Percentiles rank a stretch among this genome's conserved stretches.
Evolutionary conservation across 2,113 vertebrate genomes (phyloP).

Genomic region (Poeciliopsis retropinna): DNA sequence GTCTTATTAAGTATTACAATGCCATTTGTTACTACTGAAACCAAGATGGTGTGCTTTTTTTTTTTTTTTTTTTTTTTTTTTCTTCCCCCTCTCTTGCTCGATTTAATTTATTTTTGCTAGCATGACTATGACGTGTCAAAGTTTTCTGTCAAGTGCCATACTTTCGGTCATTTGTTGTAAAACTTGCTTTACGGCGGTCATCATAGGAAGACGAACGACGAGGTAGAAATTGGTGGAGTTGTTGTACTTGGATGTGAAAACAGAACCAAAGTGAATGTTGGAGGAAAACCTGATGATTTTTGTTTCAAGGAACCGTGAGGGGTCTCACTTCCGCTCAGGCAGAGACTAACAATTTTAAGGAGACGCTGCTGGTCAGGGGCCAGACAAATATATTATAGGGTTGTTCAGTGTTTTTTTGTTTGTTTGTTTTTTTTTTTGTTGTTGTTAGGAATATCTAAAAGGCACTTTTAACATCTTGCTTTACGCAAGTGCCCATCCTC

Average conservation of each 20-base stretch:
- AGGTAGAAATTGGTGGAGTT: slow-evolving; percentile 45
- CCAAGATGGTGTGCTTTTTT: slow-evolving; percentile 62
- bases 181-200: slow-evolving; percentile 66
- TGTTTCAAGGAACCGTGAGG: slow-evolving; percentile 28
- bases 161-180: slow-evolving; percentile 75
- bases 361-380: slow-evolving; percentile 18
- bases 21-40: slow-evolving; percentile 92
- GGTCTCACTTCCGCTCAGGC: slow-evolving; percentile 27
- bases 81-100: slow-evolving; percentile 6
- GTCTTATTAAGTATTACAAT: slow-evolving; percentile 80
- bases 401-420: slow-evolving; percentile 6
- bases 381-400: slow-evolving; percentile 29
- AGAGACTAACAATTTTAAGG: slow-evolving; percentile 2
- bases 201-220: slow-evolving; percentile 39
- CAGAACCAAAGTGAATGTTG: slow-evolving; percentile 77
- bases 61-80: background rate
- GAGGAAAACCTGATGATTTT: slow-evolving; percentile 30
- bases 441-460: slow-evolving; percentile 56
- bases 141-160: slow-evolving; percentile 82
- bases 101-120: slow-evolving; percentile 85
- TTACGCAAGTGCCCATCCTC: slow-evolving; percentile 52
- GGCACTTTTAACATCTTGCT: slow-evolving; percentile 70
- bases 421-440: background rate
- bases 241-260: slow-evolving; percentile 63
- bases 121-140: slow-evolving; percentile 79